Conservation (phyloP, 2,888 invertebrate genomes). For the Lasioglossum zephyrum region DNA sequence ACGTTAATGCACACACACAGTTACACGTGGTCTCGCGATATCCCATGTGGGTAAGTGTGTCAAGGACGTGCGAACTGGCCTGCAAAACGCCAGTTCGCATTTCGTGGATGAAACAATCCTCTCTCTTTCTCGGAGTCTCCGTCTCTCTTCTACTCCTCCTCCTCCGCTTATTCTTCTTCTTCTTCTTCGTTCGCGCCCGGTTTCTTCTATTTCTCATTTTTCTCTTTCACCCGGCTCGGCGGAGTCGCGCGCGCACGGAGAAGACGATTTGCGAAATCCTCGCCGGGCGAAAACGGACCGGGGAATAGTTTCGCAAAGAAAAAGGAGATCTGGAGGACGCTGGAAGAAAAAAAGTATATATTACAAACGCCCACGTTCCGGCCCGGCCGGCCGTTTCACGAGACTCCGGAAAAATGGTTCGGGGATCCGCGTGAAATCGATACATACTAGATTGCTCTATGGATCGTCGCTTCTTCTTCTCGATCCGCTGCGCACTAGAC, state of each 20-base stretch:
- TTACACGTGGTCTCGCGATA: slow-evolving; percentile 70
- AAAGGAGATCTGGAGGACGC: not conserved
- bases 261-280: slow-evolving; percentile 44
- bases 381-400: not conserved
- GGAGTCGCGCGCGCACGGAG: not conserved
- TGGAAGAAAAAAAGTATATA: not conserved
- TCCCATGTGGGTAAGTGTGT: slow-evolving; percentile 84
- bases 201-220: slow-evolving; percentile 21
- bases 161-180: not conserved
- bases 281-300: not conserved
- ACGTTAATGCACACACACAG: slow-evolving; percentile 45
- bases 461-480: not conserved
- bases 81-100: slow-evolving; percentile 79
- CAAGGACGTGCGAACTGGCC: slow-evolving; percentile 84
- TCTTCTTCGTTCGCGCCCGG: not conserved
- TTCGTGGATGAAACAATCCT: slow-evolving; percentile 74
- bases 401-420: not conserved
- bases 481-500: not conserved
- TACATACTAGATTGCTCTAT: not conserved
- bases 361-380: not conserved
- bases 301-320: slow-evolving; percentile 3
- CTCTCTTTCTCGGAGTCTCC: slow-evolving; percentile 32
- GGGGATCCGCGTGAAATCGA: not conserved
- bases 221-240: slow-evolving; percentile 9
- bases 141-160: slow-evolving; percentile 19